These are phyloP conservation scores for Corythornis cristatus DNA, from an alignment of 2,113 vertebrate genomes.

Conservation along the genomic window DNA sequence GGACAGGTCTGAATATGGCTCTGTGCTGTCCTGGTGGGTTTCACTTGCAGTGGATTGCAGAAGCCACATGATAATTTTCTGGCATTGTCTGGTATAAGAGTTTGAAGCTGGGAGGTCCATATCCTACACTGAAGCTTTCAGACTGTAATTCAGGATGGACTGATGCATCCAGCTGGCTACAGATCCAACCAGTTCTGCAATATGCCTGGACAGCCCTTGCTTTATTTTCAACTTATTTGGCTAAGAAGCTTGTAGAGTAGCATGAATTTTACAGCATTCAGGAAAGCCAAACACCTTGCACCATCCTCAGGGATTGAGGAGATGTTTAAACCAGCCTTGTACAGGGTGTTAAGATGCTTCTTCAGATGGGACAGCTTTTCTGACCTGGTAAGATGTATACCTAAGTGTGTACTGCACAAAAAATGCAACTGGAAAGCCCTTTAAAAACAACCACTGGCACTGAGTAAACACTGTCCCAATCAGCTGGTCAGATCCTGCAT, in stretches of 20 bases:
- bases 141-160: background rate
- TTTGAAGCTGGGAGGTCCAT: background rate
- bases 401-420: background rate
- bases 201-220: accelerated
- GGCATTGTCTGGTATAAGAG: background rate
- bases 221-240: background rate
- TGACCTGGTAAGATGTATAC: background rate
- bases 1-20: accelerated
- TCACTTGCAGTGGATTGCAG: background rate
- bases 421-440: background rate
- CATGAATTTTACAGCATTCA: background rate
- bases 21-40: accelerated
- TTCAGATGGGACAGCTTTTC: background rate
- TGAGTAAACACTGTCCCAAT: background rate
- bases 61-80: background rate
- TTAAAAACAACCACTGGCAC: background rate
- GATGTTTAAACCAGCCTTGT: background rate
- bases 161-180: background rate
- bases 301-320: background rate
- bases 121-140: background rate
- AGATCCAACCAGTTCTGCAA: background rate
- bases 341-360: background rate
- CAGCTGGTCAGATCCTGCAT: background rate
- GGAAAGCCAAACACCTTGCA: background rate
- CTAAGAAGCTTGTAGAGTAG: background rate